phyloP scores from a whole-genome alignment of 2,113 vertebrate genomes.

The Heloderma charlesbogerti region DNA sequence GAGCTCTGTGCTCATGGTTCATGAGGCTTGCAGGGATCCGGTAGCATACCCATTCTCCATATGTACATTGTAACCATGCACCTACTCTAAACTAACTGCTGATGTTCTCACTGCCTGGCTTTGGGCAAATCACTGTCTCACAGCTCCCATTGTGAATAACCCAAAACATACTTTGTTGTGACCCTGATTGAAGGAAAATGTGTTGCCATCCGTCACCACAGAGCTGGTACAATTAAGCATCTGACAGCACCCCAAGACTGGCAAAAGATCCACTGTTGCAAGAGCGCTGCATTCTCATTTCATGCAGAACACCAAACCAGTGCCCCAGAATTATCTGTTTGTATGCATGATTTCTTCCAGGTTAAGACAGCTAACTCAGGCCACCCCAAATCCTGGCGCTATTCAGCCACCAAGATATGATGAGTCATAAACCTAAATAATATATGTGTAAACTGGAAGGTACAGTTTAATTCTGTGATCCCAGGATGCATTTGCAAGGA shows the following conservation, averaged over 20 bases:
- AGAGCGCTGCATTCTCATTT: neutral
- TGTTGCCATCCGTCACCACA: neutral
- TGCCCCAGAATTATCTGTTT: neutral
- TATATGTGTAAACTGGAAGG: neutral
- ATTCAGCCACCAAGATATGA: neutral
- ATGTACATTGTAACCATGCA: neutral
- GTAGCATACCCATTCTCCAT: neutral
- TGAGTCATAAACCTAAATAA: neutral
- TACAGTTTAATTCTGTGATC: conserved; percentile 8
- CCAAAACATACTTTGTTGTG: neutral
- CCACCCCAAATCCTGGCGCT: neutral
- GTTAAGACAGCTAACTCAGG: neutral
- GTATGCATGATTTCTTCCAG: too few relatives aligned
- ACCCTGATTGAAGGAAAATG: neutral
- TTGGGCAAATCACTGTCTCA: neutral
- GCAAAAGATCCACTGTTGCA: neutral
- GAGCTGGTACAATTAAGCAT: neutral
- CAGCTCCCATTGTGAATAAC: neutral
- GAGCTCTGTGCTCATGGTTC: neutral
- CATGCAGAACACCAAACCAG: neutral
- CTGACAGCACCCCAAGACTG: neutral
- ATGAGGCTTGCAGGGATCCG: neutral
- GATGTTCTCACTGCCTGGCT: neutral
- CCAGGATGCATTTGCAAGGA: neutral
- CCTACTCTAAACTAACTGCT: neutral